Evolutionary conservation across 1,140 invertebrate genomes (phyloP).

Genomic region (Caerostris darwini): DNA sequence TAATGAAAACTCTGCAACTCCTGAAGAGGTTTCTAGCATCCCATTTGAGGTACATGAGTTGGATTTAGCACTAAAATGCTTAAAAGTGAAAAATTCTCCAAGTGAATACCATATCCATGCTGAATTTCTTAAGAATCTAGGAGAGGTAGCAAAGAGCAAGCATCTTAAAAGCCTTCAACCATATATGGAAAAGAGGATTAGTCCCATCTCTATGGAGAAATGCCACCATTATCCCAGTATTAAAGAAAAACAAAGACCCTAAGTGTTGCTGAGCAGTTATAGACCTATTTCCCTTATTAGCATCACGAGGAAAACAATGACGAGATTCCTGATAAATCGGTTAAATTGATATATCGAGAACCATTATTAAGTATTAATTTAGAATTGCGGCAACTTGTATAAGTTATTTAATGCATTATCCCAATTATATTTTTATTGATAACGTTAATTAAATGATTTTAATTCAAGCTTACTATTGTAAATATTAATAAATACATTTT

Average conservation of each 20-base stretch:
- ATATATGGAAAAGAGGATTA: neutral
- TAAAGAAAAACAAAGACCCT: neutral
- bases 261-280: neutral
- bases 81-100: slow-evolving; percentile 16
- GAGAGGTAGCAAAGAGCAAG: too few species aligned
- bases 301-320: slow-evolving; percentile 19
- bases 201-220: neutral
- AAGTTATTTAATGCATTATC: too few species aligned
- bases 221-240: too few species aligned
- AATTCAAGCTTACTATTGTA: too few species aligned
- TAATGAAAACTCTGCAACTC: neutral
- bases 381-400: too few species aligned
- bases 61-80: neutral
- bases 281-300: slow-evolving; percentile 26
- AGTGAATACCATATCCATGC: neutral
- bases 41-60: neutral
- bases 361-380: too few species aligned
- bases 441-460: too few species aligned
- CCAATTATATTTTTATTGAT: too few species aligned
- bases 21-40: neutral
- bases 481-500: too few species aligned
- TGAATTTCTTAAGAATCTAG: slow-evolving; percentile 10
- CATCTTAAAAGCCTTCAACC: slow-evolving; percentile 10
- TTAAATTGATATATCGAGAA: too few species aligned
- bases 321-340: neutral